A percentile compares a stretch with the other conserved stretches of the same genome.
phyloP scores from a whole-genome alignment of 1,140 invertebrate genomes.

The Drosophila punjabiensis region DNA sequence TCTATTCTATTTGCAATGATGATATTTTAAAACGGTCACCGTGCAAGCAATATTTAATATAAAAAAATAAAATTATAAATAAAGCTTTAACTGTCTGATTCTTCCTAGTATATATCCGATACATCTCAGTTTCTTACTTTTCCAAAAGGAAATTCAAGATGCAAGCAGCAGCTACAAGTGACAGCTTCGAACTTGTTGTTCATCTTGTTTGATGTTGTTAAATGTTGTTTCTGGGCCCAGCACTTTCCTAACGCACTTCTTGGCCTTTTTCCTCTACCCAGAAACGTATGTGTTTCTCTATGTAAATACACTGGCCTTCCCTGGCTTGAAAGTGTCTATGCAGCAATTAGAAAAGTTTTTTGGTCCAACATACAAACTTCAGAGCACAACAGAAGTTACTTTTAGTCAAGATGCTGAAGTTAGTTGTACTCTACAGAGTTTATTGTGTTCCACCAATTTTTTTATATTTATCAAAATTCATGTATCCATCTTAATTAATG shows the following conservation, averaged over 20 bases:
- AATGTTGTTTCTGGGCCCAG: slow-evolving; percentile 22
- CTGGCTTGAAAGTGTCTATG: slow-evolving; percentile 59
- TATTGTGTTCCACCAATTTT: neutral
- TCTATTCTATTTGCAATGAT: neutral
- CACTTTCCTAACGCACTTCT: slow-evolving; percentile 19
- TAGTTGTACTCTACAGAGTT: neutral
- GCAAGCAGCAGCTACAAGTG: slow-evolving; percentile 1
- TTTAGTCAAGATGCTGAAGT: neutral
- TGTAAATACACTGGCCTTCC: slow-evolving; percentile 35
- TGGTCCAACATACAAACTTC: slow-evolving; percentile 39
- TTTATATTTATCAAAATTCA: no score
- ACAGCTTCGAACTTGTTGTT: slow-evolving; percentile 22
- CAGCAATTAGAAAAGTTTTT: slow-evolving; percentile 74
- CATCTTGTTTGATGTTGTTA: slow-evolving; percentile 34
- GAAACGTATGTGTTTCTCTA: slow-evolving; percentile 10
- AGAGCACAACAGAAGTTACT: slow-evolving; percentile 30
- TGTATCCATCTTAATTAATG: neutral
- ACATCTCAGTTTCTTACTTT: neutral
- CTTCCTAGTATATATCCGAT: neutral
- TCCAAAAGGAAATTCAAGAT: slow-evolving; percentile 6
- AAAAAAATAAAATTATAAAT: neutral
- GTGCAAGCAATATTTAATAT: neutral
- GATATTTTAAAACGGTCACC: neutral
- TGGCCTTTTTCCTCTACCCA: slow-evolving; percentile 18
- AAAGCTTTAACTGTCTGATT: no score